phyloP scores from a whole-genome alignment of 35 echinoderm and acorn worm species.

The Anneissia japonica region DNA sequence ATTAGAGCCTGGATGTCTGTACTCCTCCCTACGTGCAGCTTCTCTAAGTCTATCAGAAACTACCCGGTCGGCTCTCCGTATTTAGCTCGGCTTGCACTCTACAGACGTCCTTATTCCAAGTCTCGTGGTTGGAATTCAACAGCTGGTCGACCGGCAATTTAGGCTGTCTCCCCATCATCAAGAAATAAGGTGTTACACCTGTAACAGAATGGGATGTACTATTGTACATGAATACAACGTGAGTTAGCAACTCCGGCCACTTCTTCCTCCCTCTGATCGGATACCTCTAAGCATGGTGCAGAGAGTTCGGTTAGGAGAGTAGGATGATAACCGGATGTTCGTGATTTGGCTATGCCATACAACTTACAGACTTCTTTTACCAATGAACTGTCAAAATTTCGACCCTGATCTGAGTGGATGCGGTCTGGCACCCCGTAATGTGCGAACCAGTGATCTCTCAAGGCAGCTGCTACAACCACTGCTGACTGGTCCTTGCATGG shows the following conservation, averaged over 20 bases:
- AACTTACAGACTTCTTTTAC: not conserved
- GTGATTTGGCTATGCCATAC: not conserved
- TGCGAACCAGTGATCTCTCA: not conserved
- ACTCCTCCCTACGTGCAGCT: too few species aligned
- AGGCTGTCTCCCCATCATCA: not conserved
- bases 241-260: not conserved
- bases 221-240: not conserved
- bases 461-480: not conserved
- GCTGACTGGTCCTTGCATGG: slow-evolving; percentile 16
- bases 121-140: not conserved
- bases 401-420: slow-evolving; percentile 11
- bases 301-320: not conserved
- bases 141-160: not conserved
- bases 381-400: not conserved
- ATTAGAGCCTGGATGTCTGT: too few species aligned
- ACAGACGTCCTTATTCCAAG: not conserved
- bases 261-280: not conserved
- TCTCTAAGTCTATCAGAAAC: too few species aligned
- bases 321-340: too few species aligned
- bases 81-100: not conserved
- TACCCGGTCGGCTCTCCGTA: not conserved
- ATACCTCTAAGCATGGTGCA: not conserved
- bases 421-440: slow-evolving; percentile 21
- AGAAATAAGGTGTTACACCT: not conserved
- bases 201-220: not conserved